A percentile compares a stretch with the other conserved stretches of the same genome.
These are phyloP conservation scores for Antechinus flavipes DNA, from an alignment of 2,113 vertebrate species.

Conservation along the genomic window DNA sequence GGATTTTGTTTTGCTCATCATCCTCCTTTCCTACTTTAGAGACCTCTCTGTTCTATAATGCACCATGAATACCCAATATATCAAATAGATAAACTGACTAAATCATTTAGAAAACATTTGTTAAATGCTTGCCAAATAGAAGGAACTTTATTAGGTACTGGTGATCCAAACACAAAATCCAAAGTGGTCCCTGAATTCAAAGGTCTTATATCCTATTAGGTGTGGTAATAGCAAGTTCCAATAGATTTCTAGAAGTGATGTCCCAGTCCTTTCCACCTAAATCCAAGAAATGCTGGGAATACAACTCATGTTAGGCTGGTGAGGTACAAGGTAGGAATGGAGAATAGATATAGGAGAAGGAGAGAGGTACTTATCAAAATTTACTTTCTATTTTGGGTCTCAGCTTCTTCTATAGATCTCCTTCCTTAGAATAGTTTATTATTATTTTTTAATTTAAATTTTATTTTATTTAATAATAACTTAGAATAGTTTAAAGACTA, in stretches of 20 bases:
- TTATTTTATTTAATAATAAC: no score
- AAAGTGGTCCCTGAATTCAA: neutral
- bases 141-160: neutral
- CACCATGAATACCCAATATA: neutral
- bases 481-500: neutral
- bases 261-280: neutral
- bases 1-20: neutral
- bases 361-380: neutral
- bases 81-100: neutral
- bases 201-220: neutral
- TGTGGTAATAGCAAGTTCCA: neutral
- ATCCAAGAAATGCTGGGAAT: neutral
- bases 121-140: neutral
- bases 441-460: no score
- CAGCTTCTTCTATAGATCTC: neutral
- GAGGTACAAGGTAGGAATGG: neutral
- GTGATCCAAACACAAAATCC: neutral
- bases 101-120: neutral
- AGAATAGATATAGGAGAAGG: neutral
- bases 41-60: neutral
- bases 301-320: neutral
- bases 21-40: neutral
- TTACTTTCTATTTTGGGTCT: neutral
- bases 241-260: neutral
- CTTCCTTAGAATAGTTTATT: neutral